Conservation (phyloP, 2,888 invertebrate genomes). For the Orthosia gothica region DNA sequence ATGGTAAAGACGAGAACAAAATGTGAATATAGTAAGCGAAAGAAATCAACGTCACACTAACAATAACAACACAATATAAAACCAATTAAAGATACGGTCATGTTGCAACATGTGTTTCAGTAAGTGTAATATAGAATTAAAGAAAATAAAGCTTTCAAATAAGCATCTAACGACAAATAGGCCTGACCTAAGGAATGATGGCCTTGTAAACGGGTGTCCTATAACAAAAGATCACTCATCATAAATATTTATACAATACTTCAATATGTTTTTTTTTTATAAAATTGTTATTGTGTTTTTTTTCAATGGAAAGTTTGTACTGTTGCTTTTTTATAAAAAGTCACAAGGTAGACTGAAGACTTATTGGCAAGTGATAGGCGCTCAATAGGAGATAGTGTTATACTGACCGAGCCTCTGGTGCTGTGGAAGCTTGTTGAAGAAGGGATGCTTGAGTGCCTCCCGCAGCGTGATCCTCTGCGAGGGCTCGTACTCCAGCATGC, state of each 20-base stretch:
- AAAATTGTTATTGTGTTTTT: constrained; percentile 3
- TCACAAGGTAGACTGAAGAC: neutral
- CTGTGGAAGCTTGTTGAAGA: constrained; percentile 96
- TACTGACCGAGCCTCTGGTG: constrained; percentile 94
- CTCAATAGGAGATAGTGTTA: neutral
- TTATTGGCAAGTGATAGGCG: constrained; percentile 11
- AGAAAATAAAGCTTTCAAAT: constrained; percentile 75
- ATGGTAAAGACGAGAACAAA: constrained; percentile 62
- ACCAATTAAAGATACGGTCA: constrained; percentile 76
- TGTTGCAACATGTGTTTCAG: constrained; percentile 83
- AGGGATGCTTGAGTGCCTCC: constrained; percentile 97
- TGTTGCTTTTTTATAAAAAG: neutral
- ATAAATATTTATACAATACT: constrained; percentile 49
- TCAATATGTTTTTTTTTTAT: constrained; percentile 6
- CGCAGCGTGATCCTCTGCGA: constrained; percentile 96
- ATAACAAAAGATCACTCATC: constrained; percentile 87
- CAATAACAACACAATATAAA: constrained; percentile 79
- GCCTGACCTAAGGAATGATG: constrained; percentile 90
- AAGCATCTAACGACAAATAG: constrained; percentile 84
- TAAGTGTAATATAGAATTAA: constrained; percentile 61
- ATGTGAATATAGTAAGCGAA: constrained; percentile 64
- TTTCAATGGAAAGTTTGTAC: constrained; percentile 8
- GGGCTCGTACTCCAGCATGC: constrained; percentile 99
- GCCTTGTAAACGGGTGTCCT: constrained; percentile 90
- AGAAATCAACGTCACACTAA: constrained; percentile 70